Conservation (phyloP, 1,140 invertebrate species). For the Drosophila simulans region DNA sequence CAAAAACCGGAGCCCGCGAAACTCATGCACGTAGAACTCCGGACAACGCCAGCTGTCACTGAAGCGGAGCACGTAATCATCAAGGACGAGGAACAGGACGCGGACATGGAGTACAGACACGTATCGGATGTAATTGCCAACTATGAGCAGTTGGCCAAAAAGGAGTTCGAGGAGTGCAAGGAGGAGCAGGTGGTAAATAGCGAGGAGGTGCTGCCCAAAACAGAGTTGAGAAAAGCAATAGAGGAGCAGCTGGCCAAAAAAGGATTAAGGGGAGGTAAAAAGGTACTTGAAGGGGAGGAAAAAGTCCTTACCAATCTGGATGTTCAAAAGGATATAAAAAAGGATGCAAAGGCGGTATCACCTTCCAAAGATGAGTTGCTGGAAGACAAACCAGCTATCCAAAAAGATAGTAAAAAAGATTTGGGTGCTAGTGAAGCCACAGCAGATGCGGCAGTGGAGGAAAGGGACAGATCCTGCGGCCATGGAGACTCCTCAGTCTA, state of each 20-base stretch:
- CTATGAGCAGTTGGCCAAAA: slow-evolving; percentile 71
- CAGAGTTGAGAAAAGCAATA: slow-evolving; percentile 19
- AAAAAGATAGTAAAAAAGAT: background rate
- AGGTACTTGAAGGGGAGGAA: background rate
- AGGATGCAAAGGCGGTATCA: background rate
- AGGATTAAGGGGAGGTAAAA: background rate
- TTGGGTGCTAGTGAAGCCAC: background rate
- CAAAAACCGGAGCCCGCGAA: slow-evolving; percentile 8
- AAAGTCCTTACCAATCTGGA: background rate
- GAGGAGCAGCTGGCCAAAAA: slow-evolving; percentile 18
- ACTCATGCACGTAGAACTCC: slow-evolving; percentile 50
- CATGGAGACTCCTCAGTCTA: slow-evolving; percentile 27
- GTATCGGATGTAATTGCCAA: slow-evolving; percentile 77
- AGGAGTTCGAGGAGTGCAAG: slow-evolving; percentile 30
- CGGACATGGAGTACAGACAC: slow-evolving; percentile 49
- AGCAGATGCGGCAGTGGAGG: background rate
- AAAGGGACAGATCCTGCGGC: slow-evolving; percentile 2
- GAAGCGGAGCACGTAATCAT: slow-evolving; percentile 66
- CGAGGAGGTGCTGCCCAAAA: slow-evolving; percentile 18
- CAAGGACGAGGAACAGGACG: slow-evolving; percentile 35
- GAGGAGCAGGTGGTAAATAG: slow-evolving; percentile 39
- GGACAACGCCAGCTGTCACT: slow-evolving; percentile 52
- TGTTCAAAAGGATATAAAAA: background rate
- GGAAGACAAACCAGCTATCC: too few species aligned
- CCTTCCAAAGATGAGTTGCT: background rate